Base-by-base conservation (phyloP, 1,140 invertebrate genomes). In the Cotesia glomerata region DNA sequence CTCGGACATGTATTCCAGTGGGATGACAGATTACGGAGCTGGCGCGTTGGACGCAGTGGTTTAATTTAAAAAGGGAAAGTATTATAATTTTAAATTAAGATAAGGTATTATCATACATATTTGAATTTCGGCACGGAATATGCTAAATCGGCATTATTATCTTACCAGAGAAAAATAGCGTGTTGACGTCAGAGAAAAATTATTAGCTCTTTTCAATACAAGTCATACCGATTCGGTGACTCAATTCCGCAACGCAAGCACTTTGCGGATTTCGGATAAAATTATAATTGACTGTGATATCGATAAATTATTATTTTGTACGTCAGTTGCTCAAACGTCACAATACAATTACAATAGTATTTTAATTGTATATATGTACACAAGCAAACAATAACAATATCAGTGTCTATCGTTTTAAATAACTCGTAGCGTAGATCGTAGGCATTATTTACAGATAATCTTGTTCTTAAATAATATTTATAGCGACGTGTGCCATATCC, bases 1-100 rank as follows among this genome's bases (percentile, higher is more conserved):
- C 1, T 59, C 77, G 5, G 78, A 83, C n/a, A 84, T 84, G 82
- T 82, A 76, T 59, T 78, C 81, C 0, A 83, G 63, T 11, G 78
- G 74, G 16, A 58, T 74, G 3, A 79, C 51, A 7, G 74, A 79
- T 51, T 66, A 62, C 7, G 73, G 5, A 0, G 72, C 74, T 9
- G 69, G 36, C 9, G 70, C 61, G 0, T 61, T 62, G 11, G 76
- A 79, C 11, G 77, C 54, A 5, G 62, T 77, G 18, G 80, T 82
- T 51, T 81, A 72, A 81, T 26, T 26, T 26, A 26, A 45, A 9
- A 45, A 7, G 39, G 8, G 11, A 45, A 45, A 7, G 8, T 45
- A 45, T 45, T 18, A 61, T 16, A 11, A 16, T 14, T 74, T 63
- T 63, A 59, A 13, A 14, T 9, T 14, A 39, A 8, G 0, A 39